Evolutionary conservation across 1,140 invertebrate species (phyloP).

Genomic region (Heterodera schachtii): DNA sequence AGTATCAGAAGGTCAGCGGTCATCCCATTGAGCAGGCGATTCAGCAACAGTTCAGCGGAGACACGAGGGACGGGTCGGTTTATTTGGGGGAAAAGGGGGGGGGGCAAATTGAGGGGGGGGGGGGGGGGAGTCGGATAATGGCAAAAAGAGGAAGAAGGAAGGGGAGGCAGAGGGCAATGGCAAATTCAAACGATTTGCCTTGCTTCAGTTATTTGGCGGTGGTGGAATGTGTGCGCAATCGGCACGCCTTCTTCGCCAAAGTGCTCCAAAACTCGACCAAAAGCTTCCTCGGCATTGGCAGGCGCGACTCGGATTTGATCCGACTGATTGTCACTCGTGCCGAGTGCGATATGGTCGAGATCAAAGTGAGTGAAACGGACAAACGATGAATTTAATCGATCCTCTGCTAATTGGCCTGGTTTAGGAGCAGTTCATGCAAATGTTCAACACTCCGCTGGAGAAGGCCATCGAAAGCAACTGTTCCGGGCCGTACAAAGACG

Average conservation of each 20-base stretch:
- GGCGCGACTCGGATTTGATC: constrained; percentile 68
- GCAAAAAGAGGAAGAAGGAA: no score
- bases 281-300: constrained; percentile 56
- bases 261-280: constrained; percentile 83
- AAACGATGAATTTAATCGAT: not conserved
- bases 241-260: constrained; percentile 88
- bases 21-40: constrained; percentile 83
- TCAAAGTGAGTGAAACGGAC: constrained; percentile 62
- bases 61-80: constrained; percentile 75
- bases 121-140: no score
- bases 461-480: constrained; percentile 65
- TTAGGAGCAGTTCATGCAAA: constrained; percentile 66
- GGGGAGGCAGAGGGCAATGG: no score
- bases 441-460: constrained; percentile 63
- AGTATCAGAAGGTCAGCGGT: constrained; percentile 72
- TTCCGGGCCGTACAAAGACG: constrained; percentile 60
- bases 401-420: not conserved
- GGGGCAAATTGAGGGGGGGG: no score
- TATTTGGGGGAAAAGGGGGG: not conserved
- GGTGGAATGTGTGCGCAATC: constrained; percentile 84
- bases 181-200: not conserved
- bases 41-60: constrained; percentile 83
- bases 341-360: constrained; percentile 70
- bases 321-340: constrained; percentile 68
- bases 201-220: constrained; percentile 52